Evolutionary conservation across 1,140 invertebrate genomes (phyloP), one percentile per base, ranked within the genome.

Genomic region (Drosophila nannoptera): DNA sequence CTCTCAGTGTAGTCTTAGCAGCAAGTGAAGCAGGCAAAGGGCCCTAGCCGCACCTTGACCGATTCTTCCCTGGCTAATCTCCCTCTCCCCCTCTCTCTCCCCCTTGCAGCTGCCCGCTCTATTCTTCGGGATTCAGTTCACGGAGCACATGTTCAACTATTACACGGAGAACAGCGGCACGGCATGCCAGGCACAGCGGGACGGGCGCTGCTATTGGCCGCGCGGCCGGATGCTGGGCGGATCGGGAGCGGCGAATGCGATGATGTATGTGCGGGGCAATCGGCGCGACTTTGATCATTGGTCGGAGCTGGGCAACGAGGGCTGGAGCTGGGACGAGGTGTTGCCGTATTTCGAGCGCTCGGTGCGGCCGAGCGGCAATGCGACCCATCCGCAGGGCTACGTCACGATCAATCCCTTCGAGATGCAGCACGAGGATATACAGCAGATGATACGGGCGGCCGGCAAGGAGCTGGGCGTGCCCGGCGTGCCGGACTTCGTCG

Each of bases 221-320:
- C 92, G 92, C 59, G 95, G 94, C 0, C 94, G 92, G 77, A 92
- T 92, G 7, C 78, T 96, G 5, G 96, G 96, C 2, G 97, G 97
- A 2, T 93, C 92, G 8, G 94, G 93, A 2, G 92, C 92, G 0
- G 92, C 96, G 11, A 97, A 97, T 89, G 95, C 93, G 2, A 96
- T 97, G 95, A 12, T 84, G 6, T 88, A 88, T 49, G 5, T 89
- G 4, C 70, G 87, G 0, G 89, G 88, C 0, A 87, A 87, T 69
- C 74, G 72, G 0, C 12, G 29, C 0, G 88, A 90, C 50, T 89
- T 65, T 11, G 88, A 90, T 14, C 93, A 94, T 70, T 96, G 95
- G 94, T 91, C 92, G 60, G 75, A 73, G 0, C 52, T 87, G 35
- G 92, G 92, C 6, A 92, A 92, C 61, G 14, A 73, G 0, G 76